Evolutionary conservation across 2,113 vertebrate genomes (phyloP).

Genomic region (Oncorhynchus masou): DNA sequence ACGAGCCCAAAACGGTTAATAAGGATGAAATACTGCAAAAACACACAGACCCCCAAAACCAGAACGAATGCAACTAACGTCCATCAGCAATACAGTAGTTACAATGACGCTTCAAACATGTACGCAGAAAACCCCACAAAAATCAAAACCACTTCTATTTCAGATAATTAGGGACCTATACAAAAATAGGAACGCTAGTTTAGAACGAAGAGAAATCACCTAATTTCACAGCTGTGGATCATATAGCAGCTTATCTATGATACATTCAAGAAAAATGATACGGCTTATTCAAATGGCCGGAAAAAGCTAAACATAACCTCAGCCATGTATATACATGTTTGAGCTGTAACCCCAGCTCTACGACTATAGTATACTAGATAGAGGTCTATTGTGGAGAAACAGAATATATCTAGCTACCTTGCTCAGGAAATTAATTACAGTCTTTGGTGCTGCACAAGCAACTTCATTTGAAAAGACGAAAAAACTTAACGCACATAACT

Average conservation of each 20-base stretch:
- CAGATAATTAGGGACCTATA: constrained; percentile 94
- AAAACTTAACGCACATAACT: constrained; percentile 75
- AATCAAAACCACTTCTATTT: constrained; percentile 93
- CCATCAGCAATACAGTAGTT: constrained; percentile 99
- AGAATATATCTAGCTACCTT: constrained; percentile 90
- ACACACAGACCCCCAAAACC: constrained; percentile 82
- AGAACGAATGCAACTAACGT: constrained; percentile 90
- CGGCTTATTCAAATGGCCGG: constrained; percentile 93
- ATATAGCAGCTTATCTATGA: constrained; percentile 99
- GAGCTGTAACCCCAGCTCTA: constrained; percentile 82
- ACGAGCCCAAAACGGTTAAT: constrained; percentile 91
- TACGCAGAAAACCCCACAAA: constrained; percentile 79
- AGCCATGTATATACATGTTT: constrained; percentile 51
- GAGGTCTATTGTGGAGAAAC: constrained; percentile 91
- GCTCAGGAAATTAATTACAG: constrained; percentile 96
- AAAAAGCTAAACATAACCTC: constrained; percentile 95
- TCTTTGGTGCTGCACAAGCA: constrained; percentile 99
- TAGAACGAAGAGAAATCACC: constrained; percentile 93
- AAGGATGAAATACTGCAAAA: constrained; percentile 97
- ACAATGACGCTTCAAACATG: constrained; percentile 97
- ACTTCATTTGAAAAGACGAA: constrained; percentile 84
- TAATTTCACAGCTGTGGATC: constrained; percentile 99
- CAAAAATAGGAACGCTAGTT: constrained; percentile 93
- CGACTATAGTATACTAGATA: constrained; percentile 92
- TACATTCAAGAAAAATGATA: constrained; percentile 99